These are phyloP conservation scores for Saimiri boliviensis DNA, from an alignment of 2,113 vertebrate genomes.

Conservation along the genomic window DNA sequence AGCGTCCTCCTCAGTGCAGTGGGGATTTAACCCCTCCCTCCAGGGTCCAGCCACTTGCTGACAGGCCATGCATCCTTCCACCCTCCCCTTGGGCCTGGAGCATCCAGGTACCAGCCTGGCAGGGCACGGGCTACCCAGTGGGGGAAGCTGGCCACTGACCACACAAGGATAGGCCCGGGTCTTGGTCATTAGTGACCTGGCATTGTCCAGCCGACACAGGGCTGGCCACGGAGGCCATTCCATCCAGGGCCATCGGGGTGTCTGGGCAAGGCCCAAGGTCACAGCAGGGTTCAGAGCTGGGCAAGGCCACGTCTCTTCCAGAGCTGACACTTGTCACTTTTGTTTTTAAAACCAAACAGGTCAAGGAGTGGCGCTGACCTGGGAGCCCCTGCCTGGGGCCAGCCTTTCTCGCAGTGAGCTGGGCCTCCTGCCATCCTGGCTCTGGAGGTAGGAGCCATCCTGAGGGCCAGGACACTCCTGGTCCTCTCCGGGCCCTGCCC, in stretches of 20 bases:
- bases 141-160: rapidly evolving
- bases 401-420: background rate
- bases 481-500: background rate
- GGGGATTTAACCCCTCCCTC: background rate
- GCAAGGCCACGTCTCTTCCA: rapidly evolving
- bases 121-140: background rate
- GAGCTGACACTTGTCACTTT: background rate
- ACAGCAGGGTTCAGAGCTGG: rapidly evolving
- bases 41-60: background rate
- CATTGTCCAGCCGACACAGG: no score
- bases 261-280: rapidly evolving
- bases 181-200: no score
- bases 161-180: background rate
- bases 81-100: background rate
- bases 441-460: background rate
- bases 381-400: background rate
- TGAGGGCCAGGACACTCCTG: background rate
- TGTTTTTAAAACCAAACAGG: background rate
- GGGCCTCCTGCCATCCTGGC: rapidly evolving
- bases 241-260: background rate
- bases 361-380: rapidly evolving
- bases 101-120: rapidly evolving
- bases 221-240: background rate
- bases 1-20: background rate
- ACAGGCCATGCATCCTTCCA: rapidly evolving